phyloP scores from a whole-genome alignment of 2,888 invertebrate species.

The Zele albiditarsus region DNA sequence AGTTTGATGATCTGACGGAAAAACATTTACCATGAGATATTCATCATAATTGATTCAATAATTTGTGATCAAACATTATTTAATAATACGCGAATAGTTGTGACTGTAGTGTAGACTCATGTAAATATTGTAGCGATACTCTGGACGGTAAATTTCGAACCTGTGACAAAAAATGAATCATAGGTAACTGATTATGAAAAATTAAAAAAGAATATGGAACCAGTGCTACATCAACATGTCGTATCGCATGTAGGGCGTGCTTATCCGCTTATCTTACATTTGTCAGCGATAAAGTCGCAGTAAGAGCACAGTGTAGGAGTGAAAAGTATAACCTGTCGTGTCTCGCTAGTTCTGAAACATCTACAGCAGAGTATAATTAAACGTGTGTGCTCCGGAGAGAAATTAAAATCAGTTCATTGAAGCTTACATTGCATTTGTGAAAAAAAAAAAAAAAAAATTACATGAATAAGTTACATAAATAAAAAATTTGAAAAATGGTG shows the following conservation, averaged over 20 bases:
- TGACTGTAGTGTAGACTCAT: neutral
- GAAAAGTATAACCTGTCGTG: constrained; percentile 15
- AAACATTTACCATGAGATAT: no score
- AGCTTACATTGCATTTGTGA: neutral
- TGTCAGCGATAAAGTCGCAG: constrained; percentile 63
- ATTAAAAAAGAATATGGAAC: neutral
- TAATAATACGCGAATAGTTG: no score
- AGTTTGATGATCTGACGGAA: no score
- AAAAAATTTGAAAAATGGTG: constrained; percentile 54
- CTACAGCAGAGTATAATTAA: neutral
- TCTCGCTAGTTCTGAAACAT: neutral
- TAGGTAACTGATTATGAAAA: neutral
- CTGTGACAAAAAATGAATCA: constrained; percentile 7
- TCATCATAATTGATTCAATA: no score
- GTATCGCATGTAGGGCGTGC: constrained; percentile 63
- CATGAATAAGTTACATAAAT: neutral
- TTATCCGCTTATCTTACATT: constrained; percentile 70
- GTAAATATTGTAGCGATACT: neutral
- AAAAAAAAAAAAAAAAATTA: neutral
- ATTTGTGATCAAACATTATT: no score
- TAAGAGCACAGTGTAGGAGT: constrained; percentile 39
- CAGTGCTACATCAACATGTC: neutral
- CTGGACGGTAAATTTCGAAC: neutral
- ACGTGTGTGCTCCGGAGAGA: neutral
- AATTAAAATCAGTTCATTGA: neutral